Evolutionary conservation across 2,797 vertebrate genomes (phyloP).

Genomic region (Pempheris klunzingeri): DNA sequence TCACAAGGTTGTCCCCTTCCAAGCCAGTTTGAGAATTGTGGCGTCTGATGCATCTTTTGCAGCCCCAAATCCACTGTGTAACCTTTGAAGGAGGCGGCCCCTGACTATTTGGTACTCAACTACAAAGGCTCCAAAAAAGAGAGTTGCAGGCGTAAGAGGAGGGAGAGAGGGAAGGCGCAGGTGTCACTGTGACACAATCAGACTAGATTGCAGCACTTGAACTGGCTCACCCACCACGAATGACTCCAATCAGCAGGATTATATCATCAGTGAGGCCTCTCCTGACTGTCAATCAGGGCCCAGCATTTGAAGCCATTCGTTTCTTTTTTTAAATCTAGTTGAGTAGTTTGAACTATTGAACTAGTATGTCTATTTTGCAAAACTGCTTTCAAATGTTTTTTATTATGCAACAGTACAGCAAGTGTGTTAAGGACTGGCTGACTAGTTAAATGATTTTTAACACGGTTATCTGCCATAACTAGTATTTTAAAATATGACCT

Average conservation of each 20-base stretch:
- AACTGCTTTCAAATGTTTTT: conserved; percentile 7
- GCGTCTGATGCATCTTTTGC: background rate
- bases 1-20: conserved; percentile 2
- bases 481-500: too few species aligned
- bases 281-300: conserved; percentile 60
- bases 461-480: background rate
- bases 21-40: background rate
- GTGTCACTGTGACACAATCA: conserved; percentile 71
- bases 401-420: background rate
- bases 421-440: background rate
- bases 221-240: conserved; percentile 64
- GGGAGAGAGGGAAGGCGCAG: conserved; percentile 44
- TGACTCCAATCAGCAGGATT: conserved; percentile 71
- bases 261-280: conserved; percentile 47
- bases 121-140: conserved; percentile 27
- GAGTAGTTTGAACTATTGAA: background rate
- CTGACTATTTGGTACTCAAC: conserved; percentile 4
- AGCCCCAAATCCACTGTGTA: conserved; percentile 23
- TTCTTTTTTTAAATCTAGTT: background rate
- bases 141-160: conserved; percentile 26
- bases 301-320: conserved; percentile 10
- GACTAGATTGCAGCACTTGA: conserved; percentile 72
- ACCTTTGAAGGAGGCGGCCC: background rate
- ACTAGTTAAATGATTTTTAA: background rate
- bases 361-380: conserved; percentile 1